Evolutionary conservation across 2,888 invertebrate genomes (phyloP).

Genomic region (Lepas anatifera): DNA sequence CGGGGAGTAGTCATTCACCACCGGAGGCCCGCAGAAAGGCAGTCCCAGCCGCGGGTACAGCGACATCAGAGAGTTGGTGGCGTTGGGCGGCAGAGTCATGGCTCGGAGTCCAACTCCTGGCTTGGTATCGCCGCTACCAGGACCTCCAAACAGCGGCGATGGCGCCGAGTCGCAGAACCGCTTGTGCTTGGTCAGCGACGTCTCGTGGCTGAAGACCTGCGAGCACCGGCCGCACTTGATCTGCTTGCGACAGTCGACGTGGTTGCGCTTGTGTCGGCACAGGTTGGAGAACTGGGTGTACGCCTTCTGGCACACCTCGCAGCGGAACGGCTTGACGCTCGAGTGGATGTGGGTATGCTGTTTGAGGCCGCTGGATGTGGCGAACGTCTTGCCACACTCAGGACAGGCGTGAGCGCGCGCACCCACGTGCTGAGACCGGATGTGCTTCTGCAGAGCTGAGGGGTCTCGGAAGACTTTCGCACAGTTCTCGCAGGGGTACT

Average conservation of each 20-base stretch:
- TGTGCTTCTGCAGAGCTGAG: conserved; percentile 91
- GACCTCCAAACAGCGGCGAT: conserved; percentile 24
- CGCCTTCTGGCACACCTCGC: conserved; percentile 91
- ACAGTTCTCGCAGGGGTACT: conserved; percentile 87
- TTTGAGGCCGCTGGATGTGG: conserved; percentile 92
- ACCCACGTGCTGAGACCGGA: conserved; percentile 87
- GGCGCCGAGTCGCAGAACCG: conserved; percentile 75
- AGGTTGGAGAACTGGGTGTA: conserved; percentile 99
- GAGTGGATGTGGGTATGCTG: conserved; percentile 99
- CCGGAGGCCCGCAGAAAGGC: conserved; percentile 38
- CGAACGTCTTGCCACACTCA: conserved; percentile 98
- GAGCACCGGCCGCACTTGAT: conserved; percentile 91
- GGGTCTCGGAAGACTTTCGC: conserved; percentile 88
- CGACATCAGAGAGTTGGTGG: conserved; percentile 29
- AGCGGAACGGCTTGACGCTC: conserved; percentile 93
- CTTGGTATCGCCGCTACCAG: conserved; percentile 28
- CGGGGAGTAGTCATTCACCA: conserved; percentile 43
- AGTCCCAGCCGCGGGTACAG: conserved; percentile 43
- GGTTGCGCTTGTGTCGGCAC: conserved; percentile 99
- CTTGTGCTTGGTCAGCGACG: conserved; percentile 88
- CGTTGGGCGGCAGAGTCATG: conserved; percentile 34
- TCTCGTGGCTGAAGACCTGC: conserved; percentile 81
- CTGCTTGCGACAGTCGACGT: conserved; percentile 84
- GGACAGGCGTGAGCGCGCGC: conserved; percentile 93
- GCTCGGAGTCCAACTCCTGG: too few species aligned